Percentiles rank a stretch among this genome's conserved stretches.
Conservation (phyloP, 2,113 vertebrate genomes). For the Sclerurus mexicanus region DNA sequence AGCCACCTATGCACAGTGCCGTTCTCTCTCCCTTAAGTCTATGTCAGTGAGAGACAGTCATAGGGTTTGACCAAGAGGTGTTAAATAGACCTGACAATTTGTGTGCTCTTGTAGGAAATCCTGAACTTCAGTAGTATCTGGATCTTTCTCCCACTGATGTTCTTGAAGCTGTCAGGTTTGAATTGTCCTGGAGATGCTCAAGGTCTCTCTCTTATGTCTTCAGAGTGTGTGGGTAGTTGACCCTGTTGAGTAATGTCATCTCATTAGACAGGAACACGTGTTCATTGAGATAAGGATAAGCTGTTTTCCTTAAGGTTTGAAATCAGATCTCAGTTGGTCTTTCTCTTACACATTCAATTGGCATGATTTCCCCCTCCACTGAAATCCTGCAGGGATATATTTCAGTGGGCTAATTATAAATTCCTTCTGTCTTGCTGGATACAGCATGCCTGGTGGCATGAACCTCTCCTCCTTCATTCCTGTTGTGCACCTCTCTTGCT, state of each 20-base stretch:
- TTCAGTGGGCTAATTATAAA: conserved; percentile 66
- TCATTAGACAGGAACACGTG: background rate
- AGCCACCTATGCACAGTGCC: background rate
- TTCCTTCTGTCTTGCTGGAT: conserved; percentile 52
- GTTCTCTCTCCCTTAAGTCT: background rate
- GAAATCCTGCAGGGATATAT: conserved; percentile 37
- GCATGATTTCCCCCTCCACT: background rate
- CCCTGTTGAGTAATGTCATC: background rate
- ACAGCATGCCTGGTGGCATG: conserved; percentile 46
- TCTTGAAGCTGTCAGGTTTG: background rate
- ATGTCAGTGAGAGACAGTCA: background rate
- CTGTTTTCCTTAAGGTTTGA: background rate
- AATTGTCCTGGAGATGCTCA: background rate
- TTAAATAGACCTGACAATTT: background rate
- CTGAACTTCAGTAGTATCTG: background rate
- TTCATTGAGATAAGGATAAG: background rate
- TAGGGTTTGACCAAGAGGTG: background rate
- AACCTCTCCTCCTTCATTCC: conserved; percentile 45
- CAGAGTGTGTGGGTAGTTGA: background rate
- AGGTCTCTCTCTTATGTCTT: background rate
- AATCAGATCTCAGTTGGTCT: conserved; percentile 24
- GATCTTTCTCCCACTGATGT: background rate
- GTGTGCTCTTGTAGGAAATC: background rate
- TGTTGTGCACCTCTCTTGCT: conserved; percentile 59
- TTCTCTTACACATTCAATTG: background rate